Evolutionary conservation across 2,797 vertebrate species (phyloP).

Genomic region (Coregonus ussuriensis): DNA sequence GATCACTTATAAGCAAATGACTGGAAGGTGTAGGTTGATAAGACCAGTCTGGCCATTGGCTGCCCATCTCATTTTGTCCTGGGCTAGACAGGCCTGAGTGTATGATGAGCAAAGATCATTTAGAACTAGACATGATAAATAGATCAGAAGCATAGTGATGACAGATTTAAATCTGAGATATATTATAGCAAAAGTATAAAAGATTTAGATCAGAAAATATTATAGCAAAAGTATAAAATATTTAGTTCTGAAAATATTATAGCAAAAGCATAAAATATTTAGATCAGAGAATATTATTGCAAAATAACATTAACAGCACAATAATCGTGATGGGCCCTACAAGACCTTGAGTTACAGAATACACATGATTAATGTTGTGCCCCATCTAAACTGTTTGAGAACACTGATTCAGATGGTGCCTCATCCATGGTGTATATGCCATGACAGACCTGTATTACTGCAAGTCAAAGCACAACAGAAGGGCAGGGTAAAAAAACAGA

Average conservation of each 20-base stretch:
- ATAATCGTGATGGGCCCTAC: neutral
- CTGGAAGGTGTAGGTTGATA: neutral
- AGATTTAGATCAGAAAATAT: neutral
- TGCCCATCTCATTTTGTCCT: neutral
- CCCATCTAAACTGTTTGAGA: neutral
- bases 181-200: neutral
- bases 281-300: no score
- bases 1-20: constrained; percentile 3
- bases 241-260: no score
- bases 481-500: neutral
- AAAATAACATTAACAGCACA: neutral
- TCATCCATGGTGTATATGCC: neutral
- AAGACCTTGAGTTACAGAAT: neutral
- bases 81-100: neutral
- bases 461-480: neutral
- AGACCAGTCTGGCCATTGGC: neutral
- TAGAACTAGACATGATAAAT: neutral
- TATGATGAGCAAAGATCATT: neutral
- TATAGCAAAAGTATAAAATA: no score
- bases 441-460: constrained; percentile 1
- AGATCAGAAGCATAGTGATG: neutral
- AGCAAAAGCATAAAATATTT: no score
- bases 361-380: neutral
- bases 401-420: neutral
- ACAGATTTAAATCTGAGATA: neutral